Evolutionary conservation across 2,888 invertebrate genomes (phyloP), one percentile per base, ranked within the genome.

Genomic region (Agriopis leucophaearia): DNA sequence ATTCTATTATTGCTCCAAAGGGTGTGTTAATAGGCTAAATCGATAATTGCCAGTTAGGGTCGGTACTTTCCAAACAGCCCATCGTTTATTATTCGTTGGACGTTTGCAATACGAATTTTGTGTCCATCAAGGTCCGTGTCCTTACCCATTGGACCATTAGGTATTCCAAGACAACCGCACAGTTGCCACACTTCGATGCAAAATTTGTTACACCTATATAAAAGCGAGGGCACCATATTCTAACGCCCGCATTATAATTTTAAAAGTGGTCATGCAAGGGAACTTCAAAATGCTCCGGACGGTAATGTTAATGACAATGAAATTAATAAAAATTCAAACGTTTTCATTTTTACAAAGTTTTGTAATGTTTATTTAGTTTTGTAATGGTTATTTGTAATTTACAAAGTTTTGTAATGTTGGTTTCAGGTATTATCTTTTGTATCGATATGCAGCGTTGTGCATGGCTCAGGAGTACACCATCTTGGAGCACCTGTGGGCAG

Each of bases 161-260:
- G 93, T 94, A 94, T 94, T 93, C 94, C 81, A 81, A 78, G 85
- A 85, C 90, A 89, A 85, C 87, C 86, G 76, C 88, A 69, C 76
- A 85, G 79, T 93, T 93, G 92, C 94, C 91, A 81, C 94, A 94
- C 88, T 75, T 82, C 83, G 82, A 93, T 93, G 92, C 91, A 92
- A 92, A 94, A 93, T 93, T 93, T 92, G 89, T 91, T 89, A 92
- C 93, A 92, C 91, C 92, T 91, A 89, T 93, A 94, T 94, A 94
- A 90, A 94, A 93, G 91, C 86, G 83, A 83, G 81, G 90, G 83
- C 83, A 82, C 84, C 83, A 88, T 90, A 88, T 91, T 85, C 88
- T 89, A 89, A 83, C 82, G 88, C 84, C 83, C 87, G 90, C 92
- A 94, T 92, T 91, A 88, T 89, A 81, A 86, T 86, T 87, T 89